Evolutionary conservation across 2,888 invertebrate species (phyloP).

Genomic region (Pollenia griseotomentosa): DNA sequence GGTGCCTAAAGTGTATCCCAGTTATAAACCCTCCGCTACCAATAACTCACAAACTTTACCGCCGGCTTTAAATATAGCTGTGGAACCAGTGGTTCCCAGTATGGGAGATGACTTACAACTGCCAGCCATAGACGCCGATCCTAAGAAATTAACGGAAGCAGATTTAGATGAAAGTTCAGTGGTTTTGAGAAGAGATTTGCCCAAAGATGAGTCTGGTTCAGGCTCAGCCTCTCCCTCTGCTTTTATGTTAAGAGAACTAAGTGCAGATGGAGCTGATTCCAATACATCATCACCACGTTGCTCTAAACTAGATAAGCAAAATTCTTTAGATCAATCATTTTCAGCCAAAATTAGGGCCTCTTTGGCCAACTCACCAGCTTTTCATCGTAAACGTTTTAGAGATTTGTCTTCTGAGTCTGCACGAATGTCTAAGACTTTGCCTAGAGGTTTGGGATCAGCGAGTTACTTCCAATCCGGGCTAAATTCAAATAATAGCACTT

Average conservation of each 20-base stretch:
- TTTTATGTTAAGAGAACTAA: constrained; percentile 75
- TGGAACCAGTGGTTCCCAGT: constrained; percentile 75
- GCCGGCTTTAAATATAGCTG: constrained; percentile 57
- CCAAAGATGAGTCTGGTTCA: constrained; percentile 77
- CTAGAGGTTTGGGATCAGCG: constrained; percentile 87
- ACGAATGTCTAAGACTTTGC: constrained; percentile 91
- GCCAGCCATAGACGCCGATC: constrained; percentile 82
- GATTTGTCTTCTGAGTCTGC: constrained; percentile 85
- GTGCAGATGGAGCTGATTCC: constrained; percentile 76
- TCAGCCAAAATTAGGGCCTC: constrained; percentile 87
- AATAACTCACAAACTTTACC: constrained; percentile 77
- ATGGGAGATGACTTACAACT: constrained; percentile 82
- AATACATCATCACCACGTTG: constrained; percentile 79
- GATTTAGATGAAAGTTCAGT: constrained; percentile 82
- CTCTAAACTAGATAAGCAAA: constrained; percentile 88
- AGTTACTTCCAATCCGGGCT: constrained; percentile 80
- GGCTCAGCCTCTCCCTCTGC: constrained; percentile 74
- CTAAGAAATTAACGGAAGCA: constrained; percentile 80
- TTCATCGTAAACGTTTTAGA: constrained; percentile 86
- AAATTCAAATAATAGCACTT: constrained; percentile 86
- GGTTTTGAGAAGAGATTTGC: constrained; percentile 80
- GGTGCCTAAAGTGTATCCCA: constrained; percentile 86
- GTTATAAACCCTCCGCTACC: constrained; percentile 80
- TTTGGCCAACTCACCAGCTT: constrained; percentile 87
- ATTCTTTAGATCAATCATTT: constrained; percentile 86